These are phyloP conservation scores for Styela clava DNA, from an alignment of 23 tunicate genomes.

Conservation along the genomic window DNA sequence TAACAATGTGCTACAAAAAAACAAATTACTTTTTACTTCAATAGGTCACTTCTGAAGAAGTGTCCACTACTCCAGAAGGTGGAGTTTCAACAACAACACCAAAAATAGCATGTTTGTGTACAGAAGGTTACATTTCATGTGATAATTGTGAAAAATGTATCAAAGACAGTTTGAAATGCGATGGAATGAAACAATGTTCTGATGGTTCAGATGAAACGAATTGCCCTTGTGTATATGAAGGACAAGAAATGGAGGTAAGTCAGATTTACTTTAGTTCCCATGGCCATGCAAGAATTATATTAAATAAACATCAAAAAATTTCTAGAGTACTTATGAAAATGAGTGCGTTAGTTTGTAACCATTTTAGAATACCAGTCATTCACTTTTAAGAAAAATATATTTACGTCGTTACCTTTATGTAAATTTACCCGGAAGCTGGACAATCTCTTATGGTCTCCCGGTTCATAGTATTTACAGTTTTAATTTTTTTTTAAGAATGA, in stretches of 20 bases:
- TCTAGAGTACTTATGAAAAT: background rate
- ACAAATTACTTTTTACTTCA: too few species aligned
- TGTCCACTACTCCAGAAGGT: slow-evolving; percentile 5
- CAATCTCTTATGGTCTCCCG: too few species aligned
- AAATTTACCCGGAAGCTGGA: too few species aligned
- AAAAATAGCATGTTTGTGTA: slow-evolving; percentile 49
- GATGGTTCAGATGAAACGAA: slow-evolving; percentile 67
- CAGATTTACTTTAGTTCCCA: too few species aligned
- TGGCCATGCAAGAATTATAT: background rate
- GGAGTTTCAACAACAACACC: slow-evolving; percentile 29
- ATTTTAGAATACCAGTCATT: background rate
- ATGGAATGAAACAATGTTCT: slow-evolving; percentile 53
- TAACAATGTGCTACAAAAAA: too few species aligned
- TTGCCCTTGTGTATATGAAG: slow-evolving; percentile 63
- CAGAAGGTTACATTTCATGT: slow-evolving; percentile 60
- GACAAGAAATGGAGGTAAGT: slow-evolving; percentile 39
- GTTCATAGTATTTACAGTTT: too few species aligned
- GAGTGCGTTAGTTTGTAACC: background rate
- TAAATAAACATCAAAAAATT: background rate
- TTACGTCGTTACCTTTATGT: too few species aligned
- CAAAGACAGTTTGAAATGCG: slow-evolving; percentile 27
- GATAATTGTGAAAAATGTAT: slow-evolving; percentile 62
- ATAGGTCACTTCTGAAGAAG: background rate
- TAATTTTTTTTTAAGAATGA: slow-evolving; percentile 36
- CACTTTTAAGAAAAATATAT: too few species aligned